Evolutionary conservation across 2,888 invertebrate species (phyloP), one percentile per base, ranked within the genome.

Genomic region (Coremacera marginata): DNA sequence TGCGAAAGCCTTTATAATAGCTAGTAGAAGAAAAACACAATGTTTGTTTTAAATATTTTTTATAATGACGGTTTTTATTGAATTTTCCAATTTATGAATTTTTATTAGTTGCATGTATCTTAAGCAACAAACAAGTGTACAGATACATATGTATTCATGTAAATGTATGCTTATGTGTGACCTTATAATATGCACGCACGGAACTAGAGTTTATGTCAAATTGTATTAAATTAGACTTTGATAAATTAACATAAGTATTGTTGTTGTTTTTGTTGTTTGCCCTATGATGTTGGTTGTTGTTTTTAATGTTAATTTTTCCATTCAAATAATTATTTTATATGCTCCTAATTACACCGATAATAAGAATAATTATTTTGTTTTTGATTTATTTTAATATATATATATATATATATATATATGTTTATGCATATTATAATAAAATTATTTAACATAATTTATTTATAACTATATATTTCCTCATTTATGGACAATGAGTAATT

Each of bases 401-500:
- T 67, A 22, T 44, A n/a, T 67, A 44, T 67, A 31, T 31, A 37
- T 16, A 16, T 67, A 22, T 22, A n/a, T 67, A 44, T 67, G 22
- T 67, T 22, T 49, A 67, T 34, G 11, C 19, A 19, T 55, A 19
- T 55, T 11, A 44, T 68, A 51, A 51, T 51, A 22, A 68, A 49
- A 51, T 68, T 51, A 27, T 68, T 51, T 25, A 51, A 65, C 65
- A 67, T 63, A 49, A 60, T 65, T 65, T 19, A 27, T 51, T 71
- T 70, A 79, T 71, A 77, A 77, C 73, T 79, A 76, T 67, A 52
- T 76, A 70, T 80, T 80, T 76, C 31, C 31, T 52, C 55, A 31
- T 70, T 22, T n/a, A n/a, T 16, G 34, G 44, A 44, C 63, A 31
- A 16, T 44, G 2, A 52, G 5, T 31, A 31, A 4, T 3, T 52